These are phyloP conservation scores for Balanococcus diminutus DNA, from an alignment of 2,888 invertebrate genomes.

Conservation along the genomic window DNA sequence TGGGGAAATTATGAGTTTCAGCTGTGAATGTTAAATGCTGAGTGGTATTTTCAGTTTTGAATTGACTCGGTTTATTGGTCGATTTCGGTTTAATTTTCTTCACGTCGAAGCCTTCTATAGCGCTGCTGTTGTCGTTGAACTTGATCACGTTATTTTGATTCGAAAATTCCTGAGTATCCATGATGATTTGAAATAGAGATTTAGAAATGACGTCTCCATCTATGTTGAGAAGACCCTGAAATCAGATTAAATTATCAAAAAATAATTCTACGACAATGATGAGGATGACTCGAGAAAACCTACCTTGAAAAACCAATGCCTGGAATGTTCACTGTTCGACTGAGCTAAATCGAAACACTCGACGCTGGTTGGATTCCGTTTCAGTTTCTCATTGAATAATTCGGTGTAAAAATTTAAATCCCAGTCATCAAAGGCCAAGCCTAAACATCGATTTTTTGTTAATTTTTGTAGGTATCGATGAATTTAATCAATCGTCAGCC, in stretches of 20 bases:
- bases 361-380: constrained; percentile 93
- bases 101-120: constrained; percentile 82
- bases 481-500: not conserved
- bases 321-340: constrained; percentile 96
- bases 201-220: constrained; percentile 79
- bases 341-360: constrained; percentile 98
- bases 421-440: constrained; percentile 91
- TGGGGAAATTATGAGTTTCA: constrained; percentile 98
- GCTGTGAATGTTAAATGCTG: constrained; percentile 96
- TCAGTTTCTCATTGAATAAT: constrained; percentile 79
- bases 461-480: constrained; percentile 32
- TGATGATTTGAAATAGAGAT: constrained; percentile 91
- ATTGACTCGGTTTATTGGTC: constrained; percentile 70
- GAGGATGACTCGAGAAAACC: no score
- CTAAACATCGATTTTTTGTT: constrained; percentile 61
- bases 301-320: constrained; percentile 97
- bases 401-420: constrained; percentile 90
- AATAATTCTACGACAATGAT: not conserved
- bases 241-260: not conserved
- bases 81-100: constrained; percentile 71
- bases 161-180: constrained; percentile 81
- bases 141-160: constrained; percentile 95
- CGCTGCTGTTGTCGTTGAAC: constrained; percentile 96
- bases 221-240: constrained; percentile 77
- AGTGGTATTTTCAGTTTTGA: constrained; percentile 65